A percentile compares a stretch with the other conserved stretches of the same genome.
phyloP scores from a whole-genome alignment of 2,888 invertebrate genomes.

The Agapostemon virescens region DNA sequence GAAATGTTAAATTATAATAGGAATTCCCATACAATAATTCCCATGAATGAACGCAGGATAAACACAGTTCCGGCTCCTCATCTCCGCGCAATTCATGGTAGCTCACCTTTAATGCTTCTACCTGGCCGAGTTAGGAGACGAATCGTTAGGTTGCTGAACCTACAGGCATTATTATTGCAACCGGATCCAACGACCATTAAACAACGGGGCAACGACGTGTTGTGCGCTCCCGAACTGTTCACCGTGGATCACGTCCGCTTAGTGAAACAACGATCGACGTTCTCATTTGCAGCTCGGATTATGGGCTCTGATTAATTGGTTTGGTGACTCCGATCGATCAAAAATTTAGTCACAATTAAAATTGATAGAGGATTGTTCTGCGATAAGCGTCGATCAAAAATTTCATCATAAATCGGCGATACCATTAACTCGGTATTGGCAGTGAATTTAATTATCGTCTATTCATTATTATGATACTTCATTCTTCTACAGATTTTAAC shows the following conservation, averaged over 20 bases:
- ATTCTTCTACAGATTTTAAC: background rate
- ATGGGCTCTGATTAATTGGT: constrained; percentile 41
- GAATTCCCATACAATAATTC: background rate
- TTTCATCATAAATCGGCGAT: background rate
- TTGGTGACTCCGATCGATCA: constrained; percentile 7
- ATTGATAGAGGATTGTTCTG: background rate
- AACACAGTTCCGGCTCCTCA: background rate
- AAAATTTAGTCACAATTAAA: constrained; percentile 1
- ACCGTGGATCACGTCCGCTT: constrained; percentile 45
- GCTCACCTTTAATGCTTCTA: constrained; percentile 57
- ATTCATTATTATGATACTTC: background rate
- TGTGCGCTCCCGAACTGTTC: constrained; percentile 36
- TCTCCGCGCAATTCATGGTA: constrained; percentile 19
- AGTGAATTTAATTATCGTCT: background rate
- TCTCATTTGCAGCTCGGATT: constrained; percentile 31
- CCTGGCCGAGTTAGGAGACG: constrained; percentile 48
- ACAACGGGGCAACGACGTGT: constrained; percentile 56
- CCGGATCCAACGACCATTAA: constrained; percentile 61
- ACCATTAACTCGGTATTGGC: background rate
- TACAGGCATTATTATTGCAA: constrained; percentile 60
- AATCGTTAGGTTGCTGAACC: constrained; percentile 63
- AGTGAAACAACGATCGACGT: constrained; percentile 39
- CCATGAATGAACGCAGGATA: background rate
- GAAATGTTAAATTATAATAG: background rate
- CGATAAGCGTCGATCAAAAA: background rate